A percentile compares a stretch with the other conserved stretches of the same genome.
phyloP scores from a whole-genome alignment of 2,797 vertebrate genomes.

The Xyrichtys novacula region DNA sequence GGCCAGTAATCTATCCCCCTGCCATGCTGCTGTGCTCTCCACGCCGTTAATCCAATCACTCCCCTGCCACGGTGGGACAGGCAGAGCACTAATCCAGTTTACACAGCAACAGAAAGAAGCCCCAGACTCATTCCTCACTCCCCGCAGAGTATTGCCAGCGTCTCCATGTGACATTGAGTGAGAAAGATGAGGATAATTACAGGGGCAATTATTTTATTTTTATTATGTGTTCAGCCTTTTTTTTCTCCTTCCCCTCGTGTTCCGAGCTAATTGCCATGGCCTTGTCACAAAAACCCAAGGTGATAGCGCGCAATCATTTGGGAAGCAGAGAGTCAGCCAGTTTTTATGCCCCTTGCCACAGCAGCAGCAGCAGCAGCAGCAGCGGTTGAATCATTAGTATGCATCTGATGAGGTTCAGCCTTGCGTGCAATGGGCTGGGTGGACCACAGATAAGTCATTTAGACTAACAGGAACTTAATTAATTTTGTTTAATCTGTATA shows the following conservation, averaged over 20 bases:
- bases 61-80: slow-evolving; percentile 83
- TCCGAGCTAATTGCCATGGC: slow-evolving; percentile 77
- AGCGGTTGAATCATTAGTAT: slow-evolving; percentile 72
- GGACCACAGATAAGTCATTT: slow-evolving; percentile 81
- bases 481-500: slow-evolving; percentile 82
- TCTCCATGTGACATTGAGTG: slow-evolving; percentile 75
- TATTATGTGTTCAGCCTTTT: slow-evolving; percentile 64
- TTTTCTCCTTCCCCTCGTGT: slow-evolving; percentile 44
- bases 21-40: slow-evolving; percentile 81
- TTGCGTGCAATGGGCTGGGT: slow-evolving; percentile 69
- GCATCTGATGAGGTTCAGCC: slow-evolving; percentile 73
- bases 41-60: slow-evolving; percentile 85
- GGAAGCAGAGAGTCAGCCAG: slow-evolving; percentile 67
- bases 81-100: slow-evolving; percentile 86
- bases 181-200: slow-evolving; percentile 80
- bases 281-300: slow-evolving; percentile 80
- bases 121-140: slow-evolving; percentile 74
- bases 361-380: slow-evolving; percentile 27
- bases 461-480: slow-evolving; percentile 82
- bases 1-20: slow-evolving; percentile 83
- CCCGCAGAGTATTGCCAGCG: slow-evolving; percentile 65
- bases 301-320: slow-evolving; percentile 73
- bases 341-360: slow-evolving; percentile 60
- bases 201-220: slow-evolving; percentile 79
- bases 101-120: slow-evolving; percentile 76